A percentile compares a stretch with the other conserved stretches of the same genome.
Conservation (phyloP, 2,113 vertebrate genomes). For the Alexandromys fortis region DNA sequence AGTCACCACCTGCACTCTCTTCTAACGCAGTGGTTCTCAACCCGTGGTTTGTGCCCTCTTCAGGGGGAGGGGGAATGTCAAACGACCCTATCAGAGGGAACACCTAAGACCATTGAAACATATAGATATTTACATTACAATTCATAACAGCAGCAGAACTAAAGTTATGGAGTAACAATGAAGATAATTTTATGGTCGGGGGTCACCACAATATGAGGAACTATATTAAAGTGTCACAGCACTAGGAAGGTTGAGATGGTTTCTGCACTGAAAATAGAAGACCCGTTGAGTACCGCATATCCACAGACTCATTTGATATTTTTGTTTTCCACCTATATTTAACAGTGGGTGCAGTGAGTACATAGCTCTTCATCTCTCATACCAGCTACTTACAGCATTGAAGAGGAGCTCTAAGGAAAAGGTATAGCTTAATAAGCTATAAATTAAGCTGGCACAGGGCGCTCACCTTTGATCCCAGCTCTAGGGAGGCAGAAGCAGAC, state of each 20-base stretch:
- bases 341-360: not conserved
- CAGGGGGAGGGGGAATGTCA: too few relatives aligned
- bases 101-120: not conserved
- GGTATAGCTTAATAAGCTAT: not conserved
- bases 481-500: not conserved
- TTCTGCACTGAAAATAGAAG: conserved; percentile 32
- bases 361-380: not conserved
- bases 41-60: not conserved
- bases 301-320: not conserved
- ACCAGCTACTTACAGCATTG: not conserved
- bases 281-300: not conserved
- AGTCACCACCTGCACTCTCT: not conserved
- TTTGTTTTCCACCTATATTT: not conserved
- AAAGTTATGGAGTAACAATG: too few relatives aligned
- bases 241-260: too few relatives aligned
- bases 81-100: not conserved
- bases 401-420: not conserved
- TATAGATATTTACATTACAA: not conserved
- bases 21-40: not conserved
- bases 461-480: not conserved
- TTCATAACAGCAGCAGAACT: too few relatives aligned
- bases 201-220: too few relatives aligned
- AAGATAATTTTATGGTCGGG: too few relatives aligned
- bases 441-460: not conserved
- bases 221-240: too few relatives aligned